Conservation (phyloP, 2,113 vertebrate species). For the Petrocephalus microphthalmus region DNA sequence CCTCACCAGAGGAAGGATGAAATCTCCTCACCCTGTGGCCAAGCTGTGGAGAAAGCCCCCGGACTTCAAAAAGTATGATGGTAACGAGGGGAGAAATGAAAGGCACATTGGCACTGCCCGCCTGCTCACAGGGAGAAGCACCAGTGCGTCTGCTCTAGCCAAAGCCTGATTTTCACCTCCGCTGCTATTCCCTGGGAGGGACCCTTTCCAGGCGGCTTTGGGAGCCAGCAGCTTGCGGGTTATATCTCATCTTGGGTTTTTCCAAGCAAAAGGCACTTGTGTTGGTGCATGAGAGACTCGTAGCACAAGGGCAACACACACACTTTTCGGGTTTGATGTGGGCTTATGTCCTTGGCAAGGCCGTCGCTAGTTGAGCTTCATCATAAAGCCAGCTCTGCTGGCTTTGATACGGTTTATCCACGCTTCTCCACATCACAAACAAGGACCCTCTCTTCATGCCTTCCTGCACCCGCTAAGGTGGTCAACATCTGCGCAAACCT, state of each 20-base stretch:
- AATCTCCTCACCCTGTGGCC: background rate
- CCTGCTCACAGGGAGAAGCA: background rate
- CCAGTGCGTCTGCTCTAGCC: background rate
- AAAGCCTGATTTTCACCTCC: no score
- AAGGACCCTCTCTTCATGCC: slow-evolving; percentile 6
- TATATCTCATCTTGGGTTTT: slow-evolving; percentile 1
- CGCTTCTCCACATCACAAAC: background rate
- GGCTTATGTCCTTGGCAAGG: background rate
- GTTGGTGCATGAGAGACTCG: background rate
- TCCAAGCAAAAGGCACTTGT: background rate
- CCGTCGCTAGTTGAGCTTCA: background rate
- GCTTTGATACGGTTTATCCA: background rate
- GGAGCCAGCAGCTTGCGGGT: background rate
- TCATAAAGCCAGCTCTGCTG: background rate
- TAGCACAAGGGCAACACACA: background rate
- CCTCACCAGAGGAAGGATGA: background rate
- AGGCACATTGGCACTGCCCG: background rate
- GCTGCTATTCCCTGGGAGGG: background rate
- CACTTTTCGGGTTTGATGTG: background rate
- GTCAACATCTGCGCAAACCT: background rate
- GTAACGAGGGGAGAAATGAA: background rate
- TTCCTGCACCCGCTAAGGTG: background rate
- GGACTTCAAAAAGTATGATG: background rate
- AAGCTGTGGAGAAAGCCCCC: background rate
- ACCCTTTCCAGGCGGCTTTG: background rate